Evolutionary conservation across 2,113 vertebrate species (phyloP), one percentile per base, ranked within the genome.

Genomic region (Paradoxurus hermaphroditus): DNA sequence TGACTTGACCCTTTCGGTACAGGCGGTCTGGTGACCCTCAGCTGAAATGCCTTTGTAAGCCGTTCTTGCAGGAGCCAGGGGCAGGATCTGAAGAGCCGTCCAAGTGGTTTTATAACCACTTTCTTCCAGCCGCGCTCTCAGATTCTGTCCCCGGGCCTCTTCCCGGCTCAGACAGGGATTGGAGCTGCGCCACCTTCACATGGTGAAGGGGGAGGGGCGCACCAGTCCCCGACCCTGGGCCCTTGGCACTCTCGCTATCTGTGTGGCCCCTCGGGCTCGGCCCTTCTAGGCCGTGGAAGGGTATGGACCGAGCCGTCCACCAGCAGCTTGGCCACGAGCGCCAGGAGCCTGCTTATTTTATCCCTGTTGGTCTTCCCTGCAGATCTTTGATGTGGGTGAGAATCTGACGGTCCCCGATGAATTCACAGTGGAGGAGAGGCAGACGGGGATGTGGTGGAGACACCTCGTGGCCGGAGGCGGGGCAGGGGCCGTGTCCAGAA

Each of bases 361-460:
- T 46, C 82, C 70, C 68, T 62, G 53, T 44, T 84, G 90, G 44
- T 82, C 65, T 85, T 94, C 62, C 90, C 94, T 97, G 39, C 98
- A 99, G 99, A 99, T 99, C 98, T 99, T 99, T 49, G 99, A 99
- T 49, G 99, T 99, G 4, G 99, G 99, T 3, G 99, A 99, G 98
- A 99, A 99, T 97, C 97, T 99, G 98, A 98, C 99, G 0, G 99
- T 99, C 2, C 99, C 99, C 0, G 99, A 99, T 93, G 99, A 99
- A 97, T 99, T 99, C 98, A 99, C 99, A 0, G 99, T 99, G 83
- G 99, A 99, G 81, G 99, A 99, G 98, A 99, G 99, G 94, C 99
- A 99, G 97, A 99, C 99, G 0, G 99, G 99, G 36, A 99, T 99
- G 99, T 99, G 99, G 99, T 99, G 99, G 99, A 99, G 99, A 65